phyloP scores from a whole-genome alignment of 2,888 invertebrate genomes.

The Ephialtes manifestator region DNA sequence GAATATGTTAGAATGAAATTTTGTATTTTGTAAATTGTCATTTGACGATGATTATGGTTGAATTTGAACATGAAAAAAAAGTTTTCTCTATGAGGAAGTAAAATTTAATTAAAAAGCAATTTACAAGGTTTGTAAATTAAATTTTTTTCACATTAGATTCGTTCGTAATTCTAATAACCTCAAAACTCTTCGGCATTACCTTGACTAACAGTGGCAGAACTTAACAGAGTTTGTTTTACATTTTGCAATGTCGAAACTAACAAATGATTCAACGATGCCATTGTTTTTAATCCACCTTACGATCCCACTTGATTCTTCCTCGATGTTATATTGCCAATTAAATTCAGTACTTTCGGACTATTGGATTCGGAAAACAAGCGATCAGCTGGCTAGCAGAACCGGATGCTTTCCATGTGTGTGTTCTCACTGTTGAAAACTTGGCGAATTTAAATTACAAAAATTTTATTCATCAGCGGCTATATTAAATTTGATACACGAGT shows the following conservation, averaged over 20 bases:
- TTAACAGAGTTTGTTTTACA: slow-evolving; percentile 56
- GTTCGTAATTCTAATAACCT: slow-evolving; percentile 4
- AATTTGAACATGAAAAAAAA: neutral
- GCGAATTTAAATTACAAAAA: no score
- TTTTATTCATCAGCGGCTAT: no score
- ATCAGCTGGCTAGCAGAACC: neutral
- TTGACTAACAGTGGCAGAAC: slow-evolving; percentile 32
- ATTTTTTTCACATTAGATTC: neutral
- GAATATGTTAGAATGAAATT: no score
- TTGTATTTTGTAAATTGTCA: no score
- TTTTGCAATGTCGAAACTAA: slow-evolving; percentile 50
- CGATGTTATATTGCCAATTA: neutral
- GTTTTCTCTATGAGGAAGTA: neutral
- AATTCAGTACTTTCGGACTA: neutral
- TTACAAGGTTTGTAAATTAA: neutral
- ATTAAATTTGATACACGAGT: no score
- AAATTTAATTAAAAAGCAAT: neutral
- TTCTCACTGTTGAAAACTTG: no score
- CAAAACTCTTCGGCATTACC: slow-evolving; percentile 53
- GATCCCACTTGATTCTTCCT: neutral
- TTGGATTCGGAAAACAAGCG: neutral
- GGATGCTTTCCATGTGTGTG: no score
- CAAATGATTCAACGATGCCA: slow-evolving; percentile 61
- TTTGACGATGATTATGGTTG: no score
- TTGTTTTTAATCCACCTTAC: slow-evolving; percentile 30